A percentile compares a stretch with the other conserved stretches of the same genome.
Evolutionary conservation across 2,113 vertebrate genomes (phyloP).

Genomic region (Calidris pugnax): DNA sequence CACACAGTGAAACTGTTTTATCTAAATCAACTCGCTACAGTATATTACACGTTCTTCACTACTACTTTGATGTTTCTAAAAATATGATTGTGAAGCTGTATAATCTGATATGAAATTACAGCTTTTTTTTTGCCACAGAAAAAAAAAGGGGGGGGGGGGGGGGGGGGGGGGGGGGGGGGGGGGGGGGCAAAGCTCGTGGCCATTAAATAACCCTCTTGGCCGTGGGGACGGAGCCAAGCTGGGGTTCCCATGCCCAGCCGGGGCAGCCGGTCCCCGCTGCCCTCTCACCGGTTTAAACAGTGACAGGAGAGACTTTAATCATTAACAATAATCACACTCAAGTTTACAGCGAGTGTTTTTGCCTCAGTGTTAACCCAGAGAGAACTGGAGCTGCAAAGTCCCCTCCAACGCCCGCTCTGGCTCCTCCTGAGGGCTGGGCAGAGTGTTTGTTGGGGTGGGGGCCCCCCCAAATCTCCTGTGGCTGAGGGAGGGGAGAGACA

Average conservation of each 20-base stretch:
- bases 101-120: not conserved
- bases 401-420: accelerated
- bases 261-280: not conserved
- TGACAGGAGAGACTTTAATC: slow-evolving; percentile 26
- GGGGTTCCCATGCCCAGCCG: not conserved
- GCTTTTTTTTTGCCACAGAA: not conserved
- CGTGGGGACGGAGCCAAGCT: not conserved
- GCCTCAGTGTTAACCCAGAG: not conserved
- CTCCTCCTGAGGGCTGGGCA: not conserved
- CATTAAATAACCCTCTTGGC: not conserved
- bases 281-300: not conserved
- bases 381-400: not conserved
- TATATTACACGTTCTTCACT: not conserved
- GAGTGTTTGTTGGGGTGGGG: accelerated
- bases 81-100: not conserved
- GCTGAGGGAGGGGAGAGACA: not conserved
- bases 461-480: not conserved
- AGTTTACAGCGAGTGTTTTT: not conserved
- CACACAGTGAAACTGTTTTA: not conserved
- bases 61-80: not conserved
- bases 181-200: no score
- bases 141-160: not conserved
- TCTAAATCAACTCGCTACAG: not conserved
- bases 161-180: not conserved
- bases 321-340: not conserved